Evolutionary conservation across 2,113 vertebrate species (phyloP).

Genomic region (Pteruthius melanotis): DNA sequence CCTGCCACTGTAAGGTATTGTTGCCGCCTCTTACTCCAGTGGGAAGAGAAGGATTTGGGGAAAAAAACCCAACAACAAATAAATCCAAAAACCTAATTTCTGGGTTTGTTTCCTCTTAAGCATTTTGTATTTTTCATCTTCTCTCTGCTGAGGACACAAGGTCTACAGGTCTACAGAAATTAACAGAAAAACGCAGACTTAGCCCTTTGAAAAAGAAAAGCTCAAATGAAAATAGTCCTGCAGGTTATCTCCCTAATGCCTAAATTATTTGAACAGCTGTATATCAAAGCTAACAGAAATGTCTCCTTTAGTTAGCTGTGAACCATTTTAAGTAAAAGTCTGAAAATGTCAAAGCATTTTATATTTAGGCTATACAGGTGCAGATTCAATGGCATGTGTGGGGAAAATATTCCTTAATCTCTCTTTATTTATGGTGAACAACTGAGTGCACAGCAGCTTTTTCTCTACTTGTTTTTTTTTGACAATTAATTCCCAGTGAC

Average conservation of each 20-base stretch:
- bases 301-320: neutral
- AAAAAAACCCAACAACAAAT: rapidly evolving
- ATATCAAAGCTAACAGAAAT: neutral
- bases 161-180: neutral
- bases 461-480: neutral
- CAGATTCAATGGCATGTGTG: neutral
- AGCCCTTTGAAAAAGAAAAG: constrained; percentile 40
- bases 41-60: neutral
- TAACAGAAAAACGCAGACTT: constrained; percentile 35
- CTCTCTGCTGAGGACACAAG: neutral
- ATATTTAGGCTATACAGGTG: neutral
- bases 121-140: neutral
- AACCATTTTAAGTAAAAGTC: constrained; percentile 28
- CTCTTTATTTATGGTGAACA: constrained; percentile 4
- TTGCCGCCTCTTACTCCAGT: neutral
- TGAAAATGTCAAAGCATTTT: constrained; percentile 44
- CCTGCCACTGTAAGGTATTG: neutral
- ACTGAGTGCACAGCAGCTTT: neutral
- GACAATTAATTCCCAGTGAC: neutral
- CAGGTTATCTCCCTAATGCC: constrained; percentile 25
- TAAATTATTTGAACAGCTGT: constrained; percentile 66
- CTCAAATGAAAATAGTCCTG: constrained; percentile 24
- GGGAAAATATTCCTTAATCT: neutral
- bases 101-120: neutral
- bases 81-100: neutral